Evolutionary conservation across 1,140 invertebrate genomes (phyloP), one percentile per base, ranked within the genome.

Genomic region (Drosophila ogumai): DNA sequence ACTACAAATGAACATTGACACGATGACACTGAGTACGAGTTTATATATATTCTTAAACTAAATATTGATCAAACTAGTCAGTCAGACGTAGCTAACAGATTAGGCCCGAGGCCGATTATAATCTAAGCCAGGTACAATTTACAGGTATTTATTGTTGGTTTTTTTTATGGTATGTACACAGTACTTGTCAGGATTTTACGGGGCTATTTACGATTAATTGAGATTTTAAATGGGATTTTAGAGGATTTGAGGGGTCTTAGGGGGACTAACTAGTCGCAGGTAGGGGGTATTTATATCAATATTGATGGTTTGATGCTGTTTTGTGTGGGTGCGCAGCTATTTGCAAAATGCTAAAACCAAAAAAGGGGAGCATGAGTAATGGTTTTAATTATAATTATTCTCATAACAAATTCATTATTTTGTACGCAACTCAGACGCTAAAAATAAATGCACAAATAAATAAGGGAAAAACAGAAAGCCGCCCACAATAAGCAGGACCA

Each of bases 401-500:
- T 47, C 74, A 68, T 68, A 77, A 77, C 63, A 67, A 54, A 77
- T 77, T 77, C 32, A 68, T 60, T 55, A 69, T 75, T 66, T 76
- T 76, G 74, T 58, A 58, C 40, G 56, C 72, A 76, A 75, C 67
- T 66, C 31, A 10, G 43, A 13, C n/a, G 38, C 25, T 36, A 38
- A 38, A 72, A 50, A 57, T 49, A 58, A 58, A 58, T 22, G 66
- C 66, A 66, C 25, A 32, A 43, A 66, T 52, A 52, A 67, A 34
- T 13, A 52, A 67, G 31, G 43, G 49, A 32, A 46, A 32, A 46
- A 46, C 64, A 46, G 17, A 41, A 58, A 28, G 41, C 34, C 77
- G 32, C 32, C 46, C 36, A 73, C 58, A 58, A 55, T 63, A 47
- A 25, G 43, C 50, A 66, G 63, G 38, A 68, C 56, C 43, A 55